These are phyloP conservation scores for Clusia tigrina DNA, from an alignment of 2,888 invertebrate species.

Conservation along the genomic window DNA sequence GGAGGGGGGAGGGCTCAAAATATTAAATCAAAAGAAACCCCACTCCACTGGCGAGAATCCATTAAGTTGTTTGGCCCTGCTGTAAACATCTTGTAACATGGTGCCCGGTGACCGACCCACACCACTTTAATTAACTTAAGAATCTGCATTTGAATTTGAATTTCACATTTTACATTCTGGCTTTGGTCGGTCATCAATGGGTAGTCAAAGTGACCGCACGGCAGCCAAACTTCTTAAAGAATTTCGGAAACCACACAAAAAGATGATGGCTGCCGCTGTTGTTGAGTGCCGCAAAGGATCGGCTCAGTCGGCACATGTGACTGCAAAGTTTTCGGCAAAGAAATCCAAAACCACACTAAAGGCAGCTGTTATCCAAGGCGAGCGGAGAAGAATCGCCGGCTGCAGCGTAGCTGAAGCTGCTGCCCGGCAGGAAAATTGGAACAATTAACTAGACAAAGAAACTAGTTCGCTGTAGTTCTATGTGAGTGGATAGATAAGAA, in stretches of 20 bases:
- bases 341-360: conserved; percentile 56
- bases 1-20: conserved; percentile 24
- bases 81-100: neutral
- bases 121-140: conserved; percentile 33
- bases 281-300: neutral
- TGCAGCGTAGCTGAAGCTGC: too few species aligned
- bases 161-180: neutral
- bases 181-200: conserved; percentile 26
- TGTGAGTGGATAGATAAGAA: too few species aligned
- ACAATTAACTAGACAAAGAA: too few species aligned
- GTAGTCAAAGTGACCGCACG: conserved; percentile 57
- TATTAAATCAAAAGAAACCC: conserved; percentile 29
- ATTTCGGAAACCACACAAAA: conserved; percentile 48
- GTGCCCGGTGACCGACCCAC: conserved; percentile 8
- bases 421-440: too few species aligned
- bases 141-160: conserved; percentile 33
- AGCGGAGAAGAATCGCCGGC: too few species aligned
- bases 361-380: conserved; percentile 38
- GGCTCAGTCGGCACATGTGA: conserved; percentile 39
- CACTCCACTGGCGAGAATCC: conserved; percentile 14
- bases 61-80: conserved; percentile 23
- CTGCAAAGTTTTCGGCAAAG: conserved; percentile 49
- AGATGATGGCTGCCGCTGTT: conserved; percentile 19
- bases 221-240: conserved; percentile 53
- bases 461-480: too few species aligned